Percentiles rank a stretch among this genome's conserved stretches.
These are phyloP conservation scores for Halictus ligatus DNA, from an alignment of 2,888 invertebrate species.

Conservation along the genomic window DNA sequence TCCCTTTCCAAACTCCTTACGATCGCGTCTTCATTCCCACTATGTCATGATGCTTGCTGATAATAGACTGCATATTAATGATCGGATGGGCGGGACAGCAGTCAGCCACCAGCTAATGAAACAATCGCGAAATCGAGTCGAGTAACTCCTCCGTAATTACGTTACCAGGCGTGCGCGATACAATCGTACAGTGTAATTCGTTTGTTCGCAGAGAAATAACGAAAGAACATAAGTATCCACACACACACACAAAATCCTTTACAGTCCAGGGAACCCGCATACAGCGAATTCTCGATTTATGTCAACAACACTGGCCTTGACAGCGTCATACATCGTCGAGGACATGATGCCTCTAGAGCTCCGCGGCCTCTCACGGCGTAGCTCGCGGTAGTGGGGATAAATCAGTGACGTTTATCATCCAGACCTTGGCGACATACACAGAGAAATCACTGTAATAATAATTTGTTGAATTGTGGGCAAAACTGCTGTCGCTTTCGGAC, in stretches of 20 bases:
- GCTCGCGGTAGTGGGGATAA: too few species aligned
- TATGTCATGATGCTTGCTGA: background rate
- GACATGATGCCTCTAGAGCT: too few species aligned
- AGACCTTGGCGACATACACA: too few species aligned
- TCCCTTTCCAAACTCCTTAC: background rate
- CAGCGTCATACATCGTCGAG: too few species aligned
- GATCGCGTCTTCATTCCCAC: background rate
- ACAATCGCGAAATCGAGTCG: background rate
- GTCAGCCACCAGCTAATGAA: background rate
- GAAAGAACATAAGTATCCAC: background rate
- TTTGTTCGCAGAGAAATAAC: background rate
- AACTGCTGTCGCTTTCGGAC: too few species aligned
- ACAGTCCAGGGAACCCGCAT: background rate
- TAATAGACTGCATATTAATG: constrained; percentile 15
- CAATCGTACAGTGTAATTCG: background rate
- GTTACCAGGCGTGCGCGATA: background rate
- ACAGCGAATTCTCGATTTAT: too few species aligned
- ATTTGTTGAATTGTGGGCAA: too few species aligned
- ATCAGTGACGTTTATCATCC: too few species aligned
- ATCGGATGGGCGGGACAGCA: background rate
- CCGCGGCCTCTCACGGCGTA: too few species aligned
- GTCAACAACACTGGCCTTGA: too few species aligned
- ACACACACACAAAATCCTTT: background rate
- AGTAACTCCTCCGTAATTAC: background rate
- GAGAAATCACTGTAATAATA: too few species aligned